Evolutionary conservation across 1,140 invertebrate species (phyloP), one percentile per base, ranked within the genome.

Genomic region (Ceratitis capitata): DNA sequence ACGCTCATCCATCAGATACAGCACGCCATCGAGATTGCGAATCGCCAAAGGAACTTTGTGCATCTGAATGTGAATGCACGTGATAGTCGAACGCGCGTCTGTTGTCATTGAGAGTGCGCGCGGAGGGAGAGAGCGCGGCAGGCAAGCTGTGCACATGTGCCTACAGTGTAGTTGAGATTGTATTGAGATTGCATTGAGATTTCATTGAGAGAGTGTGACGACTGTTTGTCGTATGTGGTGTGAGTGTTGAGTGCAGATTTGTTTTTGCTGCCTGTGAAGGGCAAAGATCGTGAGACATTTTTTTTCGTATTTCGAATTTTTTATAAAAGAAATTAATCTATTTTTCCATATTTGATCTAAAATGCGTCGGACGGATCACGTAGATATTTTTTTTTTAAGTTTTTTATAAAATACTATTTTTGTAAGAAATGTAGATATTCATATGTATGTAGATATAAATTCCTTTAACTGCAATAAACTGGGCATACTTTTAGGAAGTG

Each of bases 31-130:
- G 85, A 86, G 23, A 85, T 86, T 35, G 53, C 69, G 47, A 86
- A 85, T 82, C 83, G 85, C 49, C 85, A 86, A 23, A 16, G 51
- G 19, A 82, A 86, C 61, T 86, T 86, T 69, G 69, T 84, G 14
- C 85, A 86, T 82, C 56, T 82, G 5, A 82, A 64, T 61, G 47
- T 64, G 42, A 61, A 42, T 35, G 69, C 47, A 58, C 64, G 64
- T 29, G 85, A 78, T 39, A 42, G 26, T 23, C 51, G 58, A 23
- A 84, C 64, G 23, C 32, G 83, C n/a, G 56, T 86, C 9, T 86
- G 85, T 64, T 86, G 83, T 61, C 85, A 86, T 39, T 86, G 64
- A 84, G 69, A 16, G 69, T 39, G 14, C 9, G 12, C 6, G 12
- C 14, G 12, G 3, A 2, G 26, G 5, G n/a, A n/a, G 23, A 29